Conservation (phyloP, 2,888 invertebrate genomes). For the Pemphredon lugubris region DNA sequence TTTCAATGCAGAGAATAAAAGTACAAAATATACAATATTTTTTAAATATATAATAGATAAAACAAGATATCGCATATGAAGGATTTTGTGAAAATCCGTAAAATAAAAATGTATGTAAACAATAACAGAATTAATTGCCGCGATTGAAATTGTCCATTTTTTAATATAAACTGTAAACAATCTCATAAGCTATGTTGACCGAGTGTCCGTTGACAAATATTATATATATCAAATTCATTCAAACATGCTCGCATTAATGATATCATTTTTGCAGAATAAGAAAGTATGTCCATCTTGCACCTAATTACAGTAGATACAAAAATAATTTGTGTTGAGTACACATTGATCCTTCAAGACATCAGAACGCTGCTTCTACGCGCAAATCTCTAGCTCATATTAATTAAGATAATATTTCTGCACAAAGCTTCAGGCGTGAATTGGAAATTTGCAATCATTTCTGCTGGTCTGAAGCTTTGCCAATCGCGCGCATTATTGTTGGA, state of each 20-base stretch:
- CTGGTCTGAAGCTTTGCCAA: constrained; percentile 68
- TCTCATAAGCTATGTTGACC: too few species aligned
- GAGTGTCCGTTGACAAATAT: background rate
- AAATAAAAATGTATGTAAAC: background rate
- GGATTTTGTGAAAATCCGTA: background rate
- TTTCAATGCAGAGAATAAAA: background rate
- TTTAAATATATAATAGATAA: background rate
- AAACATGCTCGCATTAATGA: background rate
- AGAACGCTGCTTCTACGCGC: constrained; percentile 64
- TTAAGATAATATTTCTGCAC: constrained; percentile 33
- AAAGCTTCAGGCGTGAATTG: constrained; percentile 55
- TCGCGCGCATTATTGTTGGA: constrained; percentile 71
- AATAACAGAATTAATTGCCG: background rate
- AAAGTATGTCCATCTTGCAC: constrained; percentile 54
- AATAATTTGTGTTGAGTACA: constrained; percentile 39
- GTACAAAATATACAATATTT: background rate
- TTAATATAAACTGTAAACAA: too few species aligned
- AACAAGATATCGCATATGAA: background rate
- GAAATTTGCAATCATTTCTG: constrained; percentile 24
- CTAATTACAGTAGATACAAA: constrained; percentile 26
- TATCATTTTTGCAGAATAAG: constrained; percentile 35
- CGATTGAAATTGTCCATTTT: too few species aligned
- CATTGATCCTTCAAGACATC: constrained; percentile 55
- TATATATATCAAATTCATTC: background rate
- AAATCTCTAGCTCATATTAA: constrained; percentile 43